These are phyloP conservation scores for Ochlodes sylvanus DNA, from an alignment of 2,888 invertebrate genomes.

Conservation along the genomic window DNA sequence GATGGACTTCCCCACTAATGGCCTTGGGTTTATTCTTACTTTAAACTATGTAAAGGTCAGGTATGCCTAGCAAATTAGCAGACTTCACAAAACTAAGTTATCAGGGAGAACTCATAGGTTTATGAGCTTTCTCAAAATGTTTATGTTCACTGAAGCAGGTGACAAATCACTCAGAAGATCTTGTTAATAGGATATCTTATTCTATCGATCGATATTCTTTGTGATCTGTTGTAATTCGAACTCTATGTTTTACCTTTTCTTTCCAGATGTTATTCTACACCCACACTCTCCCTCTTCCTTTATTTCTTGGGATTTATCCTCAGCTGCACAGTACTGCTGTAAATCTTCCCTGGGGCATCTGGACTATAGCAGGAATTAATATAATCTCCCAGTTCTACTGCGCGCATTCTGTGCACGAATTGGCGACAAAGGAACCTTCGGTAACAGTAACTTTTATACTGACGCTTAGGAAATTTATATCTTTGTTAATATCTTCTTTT, in stretches of 20 bases:
- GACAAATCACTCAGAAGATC: neutral
- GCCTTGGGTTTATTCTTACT: too few relatives aligned
- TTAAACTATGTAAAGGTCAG: too few relatives aligned
- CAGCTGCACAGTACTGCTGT: slow-evolving; percentile 56
- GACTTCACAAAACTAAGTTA: too few relatives aligned
- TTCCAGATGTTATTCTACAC: slow-evolving; percentile 81
- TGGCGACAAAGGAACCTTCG: slow-evolving; percentile 72
- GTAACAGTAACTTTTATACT: slow-evolving; percentile 76
- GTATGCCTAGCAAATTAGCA: too few relatives aligned
- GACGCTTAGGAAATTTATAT: slow-evolving; percentile 73
- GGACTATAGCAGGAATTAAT: slow-evolving; percentile 63
- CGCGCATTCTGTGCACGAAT: slow-evolving; percentile 69
- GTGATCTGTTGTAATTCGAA: too few relatives aligned
- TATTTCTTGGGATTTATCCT: slow-evolving; percentile 65
- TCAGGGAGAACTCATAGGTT: too few relatives aligned
- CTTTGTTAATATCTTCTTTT: slow-evolving; percentile 69
- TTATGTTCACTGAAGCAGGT: too few relatives aligned
- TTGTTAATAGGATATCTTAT: too few relatives aligned
- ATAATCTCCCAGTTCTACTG: slow-evolving; percentile 72
- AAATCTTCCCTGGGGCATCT: slow-evolving; percentile 55
- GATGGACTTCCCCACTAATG: too few relatives aligned
- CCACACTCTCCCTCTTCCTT: slow-evolving; percentile 67
- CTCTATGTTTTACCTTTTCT: slow-evolving; percentile 30
- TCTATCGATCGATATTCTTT: too few relatives aligned
- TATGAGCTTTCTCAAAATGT: too few relatives aligned